phyloP scores from a whole-genome alignment of 2,797 vertebrate genomes.

The Aulostomus chinensis region DNA sequence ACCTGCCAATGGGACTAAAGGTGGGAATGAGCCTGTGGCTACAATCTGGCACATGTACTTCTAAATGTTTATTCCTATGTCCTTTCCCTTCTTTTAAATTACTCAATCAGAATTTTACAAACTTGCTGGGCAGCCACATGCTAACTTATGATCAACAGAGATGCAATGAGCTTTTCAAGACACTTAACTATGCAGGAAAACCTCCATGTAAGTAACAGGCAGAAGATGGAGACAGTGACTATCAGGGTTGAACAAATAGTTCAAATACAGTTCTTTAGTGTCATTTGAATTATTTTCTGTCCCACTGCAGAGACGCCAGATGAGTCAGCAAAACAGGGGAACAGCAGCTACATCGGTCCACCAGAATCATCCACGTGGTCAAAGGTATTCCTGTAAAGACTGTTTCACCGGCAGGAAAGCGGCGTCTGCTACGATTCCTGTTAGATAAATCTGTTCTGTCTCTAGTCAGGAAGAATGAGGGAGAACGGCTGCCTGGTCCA shows the following conservation, averaged over 20 bases:
- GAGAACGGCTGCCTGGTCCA: conserved; percentile 14
- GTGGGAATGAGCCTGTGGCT: too few relatives aligned
- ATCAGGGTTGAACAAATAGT: conserved; percentile 22
- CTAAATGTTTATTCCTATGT: too few relatives aligned
- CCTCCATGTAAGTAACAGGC: conserved; percentile 1
- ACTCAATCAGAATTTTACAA: too few relatives aligned
- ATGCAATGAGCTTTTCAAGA: conserved; percentile 55
- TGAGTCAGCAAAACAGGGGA: conserved; percentile 58
- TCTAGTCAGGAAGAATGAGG: conserved; percentile 7
- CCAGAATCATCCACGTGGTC: neutral
- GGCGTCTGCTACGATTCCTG: neutral
- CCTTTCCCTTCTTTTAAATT: too few relatives aligned
- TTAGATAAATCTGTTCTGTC: conserved; percentile 4
- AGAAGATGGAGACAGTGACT: conserved; percentile 4
- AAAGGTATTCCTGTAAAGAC: neutral
- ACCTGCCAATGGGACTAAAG: too few relatives aligned
- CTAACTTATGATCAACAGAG: conserved; percentile 61
- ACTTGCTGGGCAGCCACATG: conserved; percentile 60
- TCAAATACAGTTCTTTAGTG: conserved; percentile 14
- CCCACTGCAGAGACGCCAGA: conserved; percentile 37
- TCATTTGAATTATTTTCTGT: conserved; percentile 44
- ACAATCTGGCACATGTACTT: too few relatives aligned
- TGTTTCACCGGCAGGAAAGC: neutral
- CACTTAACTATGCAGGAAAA: conserved; percentile 14
- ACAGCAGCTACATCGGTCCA: neutral